phyloP scores from a whole-genome alignment of 2,797 vertebrate genomes.

The Chlorospingus flavigularis region DNA sequence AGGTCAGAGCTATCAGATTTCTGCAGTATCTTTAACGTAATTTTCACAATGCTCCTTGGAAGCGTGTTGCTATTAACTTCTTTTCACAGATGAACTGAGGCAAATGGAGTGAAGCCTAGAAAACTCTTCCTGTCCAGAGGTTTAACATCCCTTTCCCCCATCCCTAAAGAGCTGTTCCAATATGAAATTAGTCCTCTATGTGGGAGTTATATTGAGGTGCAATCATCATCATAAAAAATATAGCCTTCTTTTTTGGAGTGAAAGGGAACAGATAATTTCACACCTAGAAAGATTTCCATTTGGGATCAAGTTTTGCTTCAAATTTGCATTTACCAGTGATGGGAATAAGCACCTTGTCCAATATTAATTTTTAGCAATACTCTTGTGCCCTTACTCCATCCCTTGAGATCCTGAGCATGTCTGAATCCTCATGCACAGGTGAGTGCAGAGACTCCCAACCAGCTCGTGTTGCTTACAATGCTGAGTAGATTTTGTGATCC shows the following conservation, averaged over 20 bases:
- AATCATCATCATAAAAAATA: background rate
- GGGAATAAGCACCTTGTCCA: background rate
- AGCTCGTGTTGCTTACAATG: background rate
- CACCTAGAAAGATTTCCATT: background rate
- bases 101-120: background rate
- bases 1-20: background rate
- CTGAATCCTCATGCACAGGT: background rate
- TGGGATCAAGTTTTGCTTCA: background rate
- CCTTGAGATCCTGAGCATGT: background rate
- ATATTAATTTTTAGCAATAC: background rate
- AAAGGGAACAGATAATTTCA: background rate
- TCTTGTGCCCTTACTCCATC: background rate
- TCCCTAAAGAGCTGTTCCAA: background rate
- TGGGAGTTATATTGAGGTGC: background rate
- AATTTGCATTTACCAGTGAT: background rate
- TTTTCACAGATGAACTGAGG: background rate
- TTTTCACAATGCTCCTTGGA: background rate
- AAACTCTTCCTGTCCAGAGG: background rate
- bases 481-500: background rate
- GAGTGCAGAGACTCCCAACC: background rate
- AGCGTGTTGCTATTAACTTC: background rate
- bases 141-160: background rate
- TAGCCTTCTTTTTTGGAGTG: background rate
- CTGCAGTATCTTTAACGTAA: background rate
- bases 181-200: background rate